phyloP scores from a whole-genome alignment of 1,140 invertebrate species.

The Solenopsis fugax region DNA sequence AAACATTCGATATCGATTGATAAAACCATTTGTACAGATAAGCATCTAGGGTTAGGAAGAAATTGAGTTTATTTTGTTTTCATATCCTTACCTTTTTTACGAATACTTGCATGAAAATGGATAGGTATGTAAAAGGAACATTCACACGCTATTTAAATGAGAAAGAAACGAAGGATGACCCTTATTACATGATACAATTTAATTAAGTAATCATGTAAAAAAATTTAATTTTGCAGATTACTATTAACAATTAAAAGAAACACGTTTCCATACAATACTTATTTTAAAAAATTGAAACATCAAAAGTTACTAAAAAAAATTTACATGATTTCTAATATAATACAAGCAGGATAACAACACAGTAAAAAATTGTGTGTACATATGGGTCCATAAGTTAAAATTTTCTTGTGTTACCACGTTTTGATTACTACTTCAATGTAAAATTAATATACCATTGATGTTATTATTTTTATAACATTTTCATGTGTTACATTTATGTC shows the following conservation, averaged over 20 bases:
- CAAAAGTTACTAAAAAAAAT: background rate
- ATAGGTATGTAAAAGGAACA: background rate
- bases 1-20: background rate
- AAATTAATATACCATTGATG: no score
- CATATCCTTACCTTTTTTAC: background rate
- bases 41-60: background rate
- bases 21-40: background rate
- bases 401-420: no score
- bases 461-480: no score
- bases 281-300: background rate
- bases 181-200: constrained; percentile 12
- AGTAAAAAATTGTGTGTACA: no score
- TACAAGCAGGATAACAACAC: background rate
- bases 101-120: background rate
- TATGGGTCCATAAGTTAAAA: no score
- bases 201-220: background rate
- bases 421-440: no score
- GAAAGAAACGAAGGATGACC: constrained; percentile 14
- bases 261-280: background rate
- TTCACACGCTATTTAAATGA: background rate
- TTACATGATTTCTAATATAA: background rate
- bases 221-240: background rate
- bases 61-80: background rate
- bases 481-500: no score
- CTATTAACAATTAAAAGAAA: background rate